Percentiles rank a stretch among this genome's conserved stretches.
phyloP scores from a whole-genome alignment of 2,888 invertebrate genomes.

The Patella ulyssiponensis region DNA sequence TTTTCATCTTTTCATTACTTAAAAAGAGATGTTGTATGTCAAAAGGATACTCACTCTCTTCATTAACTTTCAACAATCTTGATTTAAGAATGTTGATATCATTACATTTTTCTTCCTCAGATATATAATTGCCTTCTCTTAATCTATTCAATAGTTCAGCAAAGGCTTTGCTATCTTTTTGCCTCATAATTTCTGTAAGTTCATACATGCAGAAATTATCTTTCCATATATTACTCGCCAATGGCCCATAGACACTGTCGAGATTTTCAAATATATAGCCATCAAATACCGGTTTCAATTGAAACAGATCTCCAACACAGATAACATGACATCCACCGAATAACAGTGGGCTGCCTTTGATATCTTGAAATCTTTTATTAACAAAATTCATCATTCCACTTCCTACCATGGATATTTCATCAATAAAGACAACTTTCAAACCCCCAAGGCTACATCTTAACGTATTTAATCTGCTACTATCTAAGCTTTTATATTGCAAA shows the following conservation, averaged over 20 bases:
- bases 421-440: slow-evolving; percentile 35
- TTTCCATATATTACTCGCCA: slow-evolving; percentile 10
- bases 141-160: slow-evolving; percentile 44
- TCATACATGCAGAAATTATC: slow-evolving; percentile 38
- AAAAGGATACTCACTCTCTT: neutral
- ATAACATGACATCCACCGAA: slow-evolving; percentile 17
- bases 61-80: neutral
- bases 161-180: slow-evolving; percentile 40
- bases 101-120: neutral
- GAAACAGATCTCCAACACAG: slow-evolving; percentile 16
- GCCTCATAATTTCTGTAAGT: slow-evolving; percentile 20
- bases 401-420: slow-evolving; percentile 46
- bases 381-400: slow-evolving; percentile 30
- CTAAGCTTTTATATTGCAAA: slow-evolving; percentile 23
- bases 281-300: slow-evolving; percentile 31
- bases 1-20: neutral
- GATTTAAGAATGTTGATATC: neutral
- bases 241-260: slow-evolving; percentile 21
- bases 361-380: slow-evolving; percentile 29
- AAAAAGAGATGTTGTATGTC: neutral
- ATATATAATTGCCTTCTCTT: slow-evolving; percentile 35
- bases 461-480: slow-evolving; percentile 17
- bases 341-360: slow-evolving; percentile 29
- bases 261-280: slow-evolving; percentile 20
- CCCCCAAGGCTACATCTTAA: slow-evolving; percentile 11